Evolutionary conservation across 2,888 invertebrate species (phyloP).

Genomic region (Nephrotoma guestfalica): DNA sequence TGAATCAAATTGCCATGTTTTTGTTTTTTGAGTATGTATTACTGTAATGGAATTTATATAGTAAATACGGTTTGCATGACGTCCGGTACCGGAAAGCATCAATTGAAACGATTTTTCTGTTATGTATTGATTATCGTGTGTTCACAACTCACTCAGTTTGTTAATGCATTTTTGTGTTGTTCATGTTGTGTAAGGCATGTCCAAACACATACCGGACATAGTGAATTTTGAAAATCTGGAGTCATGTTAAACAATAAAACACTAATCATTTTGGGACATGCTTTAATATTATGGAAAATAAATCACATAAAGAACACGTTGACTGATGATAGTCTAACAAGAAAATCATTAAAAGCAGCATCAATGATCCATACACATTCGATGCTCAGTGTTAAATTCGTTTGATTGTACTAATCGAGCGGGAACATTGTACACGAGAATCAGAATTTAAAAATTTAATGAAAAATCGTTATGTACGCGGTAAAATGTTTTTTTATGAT

Average conservation of each 20-base stretch:
- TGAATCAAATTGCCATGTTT: background rate
- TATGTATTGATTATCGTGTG: background rate
- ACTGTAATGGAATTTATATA: background rate
- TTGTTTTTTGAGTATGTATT: background rate
- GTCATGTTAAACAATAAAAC: background rate
- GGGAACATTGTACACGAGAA: background rate
- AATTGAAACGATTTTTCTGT: slow-evolving; percentile 15
- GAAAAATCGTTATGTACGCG: background rate
- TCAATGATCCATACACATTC: background rate
- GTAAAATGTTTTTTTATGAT: background rate
- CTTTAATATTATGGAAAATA: background rate
- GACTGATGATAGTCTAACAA: too few species aligned
- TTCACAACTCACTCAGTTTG: background rate
- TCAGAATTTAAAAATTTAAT: background rate
- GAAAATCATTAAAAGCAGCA: background rate
- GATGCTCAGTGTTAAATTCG: background rate
- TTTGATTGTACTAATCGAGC: background rate
- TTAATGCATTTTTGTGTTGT: background rate
- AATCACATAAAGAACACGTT: background rate
- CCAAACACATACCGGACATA: too few species aligned
- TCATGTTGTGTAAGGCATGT: background rate
- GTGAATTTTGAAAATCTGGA: too few species aligned
- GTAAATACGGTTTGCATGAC: slow-evolving; percentile 5
- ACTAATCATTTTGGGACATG: background rate
- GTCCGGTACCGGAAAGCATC: slow-evolving; percentile 20